Evolutionary conservation across 2,888 invertebrate species (phyloP), one percentile per base, ranked within the genome.

Genomic region (Lasioglossum oenotherae): DNA sequence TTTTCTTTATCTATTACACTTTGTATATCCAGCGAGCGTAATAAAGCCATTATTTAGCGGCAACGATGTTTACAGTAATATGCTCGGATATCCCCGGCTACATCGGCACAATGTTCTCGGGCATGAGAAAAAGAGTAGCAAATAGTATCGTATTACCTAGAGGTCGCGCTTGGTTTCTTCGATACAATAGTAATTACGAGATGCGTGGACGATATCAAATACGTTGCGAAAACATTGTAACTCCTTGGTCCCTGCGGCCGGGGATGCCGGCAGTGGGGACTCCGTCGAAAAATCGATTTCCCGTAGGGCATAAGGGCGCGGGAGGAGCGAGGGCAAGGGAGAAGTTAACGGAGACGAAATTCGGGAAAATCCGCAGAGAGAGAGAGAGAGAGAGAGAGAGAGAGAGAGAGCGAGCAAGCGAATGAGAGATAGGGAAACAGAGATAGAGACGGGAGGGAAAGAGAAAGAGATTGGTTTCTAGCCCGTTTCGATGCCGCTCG

Each of bases 251-350:
- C 77, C 83, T 82, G 73, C 60, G 84, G 86, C 71, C 78, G 84
- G 81, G 72, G 83, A 83, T 85, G 88, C 82, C 80, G 81, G 91
- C 88, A 88, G 91, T 90, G 92, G 91, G 91, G 90, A 91, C 92
- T 89, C 91, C 87, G 91, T 89, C 90, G 94, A 93, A 94, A 94
- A 93, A 94, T 94, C 94, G 93, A 94, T 93, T 93, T 93, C 89
- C 92, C 92, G 92, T 93, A 93, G 93, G 92, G 91, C 89, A 91
- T 87, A 90, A 90, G 88, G 88, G 90, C 87, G 89, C 86, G 88
- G 88, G 87, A 85, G 86, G 46, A 71, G 87, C 74, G 89, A 84
- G 88, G 85, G 79, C 84, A 86, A 84, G 88, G 87, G 91, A 85
- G 87, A 85, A 74, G 85, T 87, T 71, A 31, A 84, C 91, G 90